phyloP scores from a whole-genome alignment of 2,797 vertebrate genomes.

The Masticophis lateralis region DNA sequence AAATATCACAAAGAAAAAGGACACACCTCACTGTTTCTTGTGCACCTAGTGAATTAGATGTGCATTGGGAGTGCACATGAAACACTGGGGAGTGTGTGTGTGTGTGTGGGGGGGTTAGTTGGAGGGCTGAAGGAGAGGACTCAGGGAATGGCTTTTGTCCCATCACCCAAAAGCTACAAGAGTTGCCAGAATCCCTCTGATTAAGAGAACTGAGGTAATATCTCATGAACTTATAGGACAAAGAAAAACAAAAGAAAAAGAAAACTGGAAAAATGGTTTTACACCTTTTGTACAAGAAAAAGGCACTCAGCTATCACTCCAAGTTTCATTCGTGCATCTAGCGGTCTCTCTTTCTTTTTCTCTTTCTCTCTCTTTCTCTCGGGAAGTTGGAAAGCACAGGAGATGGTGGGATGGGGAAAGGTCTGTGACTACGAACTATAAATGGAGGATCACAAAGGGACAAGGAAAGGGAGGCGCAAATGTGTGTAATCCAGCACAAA shows the following conservation, averaged over 20 bases:
- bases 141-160: conserved; percentile 32
- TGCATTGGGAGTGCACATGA: neutral
- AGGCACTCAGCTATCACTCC: conserved; percentile 89
- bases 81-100: neutral
- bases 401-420: neutral
- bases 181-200: conserved; percentile 41
- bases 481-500: conserved; percentile 76
- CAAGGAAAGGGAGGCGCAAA: neutral
- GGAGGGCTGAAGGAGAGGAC: neutral
- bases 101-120: neutral
- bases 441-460: conserved; percentile 26
- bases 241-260: conserved; percentile 54
- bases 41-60: no score
- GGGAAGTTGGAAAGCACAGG: neutral
- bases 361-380: conserved; percentile 46
- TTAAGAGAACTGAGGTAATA: conserved; percentile 61
- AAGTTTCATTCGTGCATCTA: conserved; percentile 14
- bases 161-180: conserved; percentile 52
- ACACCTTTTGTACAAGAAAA: conserved; percentile 96
- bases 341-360: conserved; percentile 51
- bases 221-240: conserved; percentile 50
- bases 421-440: neutral
- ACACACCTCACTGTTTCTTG: neutral
- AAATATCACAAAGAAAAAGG: neutral
- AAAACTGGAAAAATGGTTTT: conserved; percentile 69